Base-by-base conservation (phyloP, 2,113 vertebrate genomes). In the Caloenas nicobarica region DNA sequence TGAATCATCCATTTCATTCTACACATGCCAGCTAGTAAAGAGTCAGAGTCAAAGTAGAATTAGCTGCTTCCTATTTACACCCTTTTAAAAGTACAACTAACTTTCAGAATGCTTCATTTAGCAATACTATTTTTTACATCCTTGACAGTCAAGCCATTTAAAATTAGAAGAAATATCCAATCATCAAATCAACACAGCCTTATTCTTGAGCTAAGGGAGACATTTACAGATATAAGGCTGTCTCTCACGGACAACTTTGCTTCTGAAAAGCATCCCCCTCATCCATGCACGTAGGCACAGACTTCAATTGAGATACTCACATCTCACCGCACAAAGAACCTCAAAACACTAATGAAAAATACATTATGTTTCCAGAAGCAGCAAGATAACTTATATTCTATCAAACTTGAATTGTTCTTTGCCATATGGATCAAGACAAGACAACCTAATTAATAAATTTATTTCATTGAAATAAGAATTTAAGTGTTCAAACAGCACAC, bases 41-140 rank as follows among this genome's bases (percentile, higher is more conserved):
- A 94, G 83, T 95, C 86, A 93, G 93, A 57, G 69, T 93, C 86
- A 91, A 96, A 76, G 79, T 42, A 95, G 81, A 83, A 73, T 84
- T 65, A 53, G 81, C 83, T 92, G 80, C 86, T 94, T 92, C 86
- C 91, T 81, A 74, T 88, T 91, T 82, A 78, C 80, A 89, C 25
- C 77, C 87, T 44, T 38, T 36, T 11, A 70, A 91, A 80, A 81
- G 65, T 88, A 66, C 22, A 69, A 26, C 65, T 51, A 61, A 54
- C 68, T 74, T 80, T 11, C 72, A 90, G 50, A 81, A 70, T 51
- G 46, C 46, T 23, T 44, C 82, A n/a, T 66, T 83, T 54, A 65
- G 40, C 81, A 69, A 10, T 25, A 11, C 16, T 16, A 13, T n/a
- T 57, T 77, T 28, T 22, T 42, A 46, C 81, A 91, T n/a, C 62